Conservation (phyloP, 2,113 vertebrate species). For the Empidonax traillii region DNA sequence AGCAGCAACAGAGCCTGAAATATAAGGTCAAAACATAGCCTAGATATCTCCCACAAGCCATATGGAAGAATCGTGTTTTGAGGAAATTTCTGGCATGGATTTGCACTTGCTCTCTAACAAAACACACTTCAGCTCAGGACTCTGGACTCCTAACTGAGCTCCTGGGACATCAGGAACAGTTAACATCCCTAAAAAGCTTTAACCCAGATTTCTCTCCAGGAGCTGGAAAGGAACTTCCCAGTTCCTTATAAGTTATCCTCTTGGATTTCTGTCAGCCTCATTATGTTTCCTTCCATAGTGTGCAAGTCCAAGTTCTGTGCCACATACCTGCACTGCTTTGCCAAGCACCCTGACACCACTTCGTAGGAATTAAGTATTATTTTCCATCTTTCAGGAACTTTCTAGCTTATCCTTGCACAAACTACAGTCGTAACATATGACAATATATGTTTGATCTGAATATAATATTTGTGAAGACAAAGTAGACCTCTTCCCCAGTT, state of each 20-base stretch:
- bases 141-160: background rate
- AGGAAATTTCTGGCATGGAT: background rate
- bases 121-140: background rate
- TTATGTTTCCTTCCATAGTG: background rate
- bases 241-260: background rate
- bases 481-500: background rate
- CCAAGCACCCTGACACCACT: background rate
- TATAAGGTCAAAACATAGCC: background rate
- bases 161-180: background rate
- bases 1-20: slow-evolving; percentile 24
- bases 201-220: background rate
- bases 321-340: background rate
- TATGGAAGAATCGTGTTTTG: background rate
- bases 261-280: background rate
- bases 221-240: background rate
- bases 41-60: slow-evolving; percentile 15
- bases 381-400: background rate
- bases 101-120: background rate
- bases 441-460: background rate
- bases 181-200: background rate
- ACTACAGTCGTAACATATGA: background rate
- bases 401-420: background rate
- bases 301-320: background rate
- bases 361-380: background rate
- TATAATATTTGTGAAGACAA: background rate